These are phyloP conservation scores for Bilobella aurantiaca DNA, from an alignment of 1,140 invertebrate genomes.

Conservation along the genomic window DNA sequence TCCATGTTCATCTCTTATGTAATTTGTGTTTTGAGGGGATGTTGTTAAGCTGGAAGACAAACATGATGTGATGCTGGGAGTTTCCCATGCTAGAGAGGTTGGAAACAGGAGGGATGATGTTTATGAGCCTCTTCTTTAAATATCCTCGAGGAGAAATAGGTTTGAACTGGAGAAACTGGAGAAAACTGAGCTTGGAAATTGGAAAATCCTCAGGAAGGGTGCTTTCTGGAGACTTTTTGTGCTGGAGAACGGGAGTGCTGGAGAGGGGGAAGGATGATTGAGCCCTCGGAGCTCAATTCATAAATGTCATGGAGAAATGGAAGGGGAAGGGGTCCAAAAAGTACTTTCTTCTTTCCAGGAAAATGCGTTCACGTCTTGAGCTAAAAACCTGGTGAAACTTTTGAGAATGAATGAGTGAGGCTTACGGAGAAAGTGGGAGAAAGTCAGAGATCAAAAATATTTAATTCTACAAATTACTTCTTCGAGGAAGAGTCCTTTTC, in stretches of 20 bases:
- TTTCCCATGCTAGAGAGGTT: not conserved
- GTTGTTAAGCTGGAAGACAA: constrained; percentile 4
- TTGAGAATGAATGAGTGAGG: not conserved
- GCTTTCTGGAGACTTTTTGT: not conserved
- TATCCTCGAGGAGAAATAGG: not conserved
- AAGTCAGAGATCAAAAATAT: constrained; percentile 1
- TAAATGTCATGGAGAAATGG: not conserved
- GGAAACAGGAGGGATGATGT: constrained; percentile 1
- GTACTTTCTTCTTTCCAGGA: not conserved
- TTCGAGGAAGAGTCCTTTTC: not conserved
- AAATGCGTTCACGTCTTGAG: not conserved
- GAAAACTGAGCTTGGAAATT: not conserved
- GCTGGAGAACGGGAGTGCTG: too few species aligned
- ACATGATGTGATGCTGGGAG: not conserved
- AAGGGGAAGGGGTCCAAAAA: not conserved
- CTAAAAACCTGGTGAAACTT: not conserved
- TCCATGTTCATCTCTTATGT: too few species aligned
- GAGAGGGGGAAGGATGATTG: not conserved
- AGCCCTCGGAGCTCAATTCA: constrained; percentile 4
- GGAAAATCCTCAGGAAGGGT: not conserved
- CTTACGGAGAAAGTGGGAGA: not conserved
- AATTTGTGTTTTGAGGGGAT: constrained; percentile 1
- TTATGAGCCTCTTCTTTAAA: constrained; percentile 6
- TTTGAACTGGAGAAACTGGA: not conserved
- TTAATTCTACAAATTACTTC: constrained; percentile 7